Evolutionary conservation across 2,113 vertebrate species (phyloP), one percentile per base, ranked within the genome.

Genomic region (Polyodon spathula): DNA sequence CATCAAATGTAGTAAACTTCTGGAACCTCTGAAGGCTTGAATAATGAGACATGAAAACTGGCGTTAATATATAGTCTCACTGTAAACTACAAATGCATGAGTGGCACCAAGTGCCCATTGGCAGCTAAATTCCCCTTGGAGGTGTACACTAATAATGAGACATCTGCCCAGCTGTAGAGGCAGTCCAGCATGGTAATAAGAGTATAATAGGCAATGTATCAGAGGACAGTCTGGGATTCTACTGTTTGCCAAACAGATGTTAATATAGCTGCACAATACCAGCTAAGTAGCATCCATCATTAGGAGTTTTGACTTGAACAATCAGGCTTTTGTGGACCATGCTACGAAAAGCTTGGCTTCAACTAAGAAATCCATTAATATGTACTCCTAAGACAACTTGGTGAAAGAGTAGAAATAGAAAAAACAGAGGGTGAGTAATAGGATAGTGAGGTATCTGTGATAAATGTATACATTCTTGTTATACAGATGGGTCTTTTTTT

Each of bases 241-340:
- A 41, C 56, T 6, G 7, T 41, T 16, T 41, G 56, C n/a, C 56
- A 58, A 16, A 43, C 56, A 58, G 56, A 42, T 58, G 56, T 44
- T 44, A 17, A 42, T 12, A 7, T 41, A 58, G n/a, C 40, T 58
- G 14, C 27, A 10, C 40, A 3, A 10, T 50, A 43, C 56, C 40
- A 42, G 40, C 55, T 8, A 40, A 4, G 7, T 41, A 7, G 15
- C 55, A 40, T 6, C 38, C 14, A 6, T 37, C 14, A 37, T 6
- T 37, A 7, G 40, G 14, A 4, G 55, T 57, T 4, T 40, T 8
- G 38, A 41, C 37, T 40, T 6, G 14, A 15, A 5, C 55, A 40
- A 4, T 38, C 10, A 15, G 4, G 8, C 14, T 2, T 52, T 52
- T 2, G 50, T n/a, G n/a, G n/a, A n/a, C n/a, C n/a, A n/a, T n/a